Conservation (phyloP, 2,797 vertebrate genomes). For the Rousettus madagascariensis region DNA sequence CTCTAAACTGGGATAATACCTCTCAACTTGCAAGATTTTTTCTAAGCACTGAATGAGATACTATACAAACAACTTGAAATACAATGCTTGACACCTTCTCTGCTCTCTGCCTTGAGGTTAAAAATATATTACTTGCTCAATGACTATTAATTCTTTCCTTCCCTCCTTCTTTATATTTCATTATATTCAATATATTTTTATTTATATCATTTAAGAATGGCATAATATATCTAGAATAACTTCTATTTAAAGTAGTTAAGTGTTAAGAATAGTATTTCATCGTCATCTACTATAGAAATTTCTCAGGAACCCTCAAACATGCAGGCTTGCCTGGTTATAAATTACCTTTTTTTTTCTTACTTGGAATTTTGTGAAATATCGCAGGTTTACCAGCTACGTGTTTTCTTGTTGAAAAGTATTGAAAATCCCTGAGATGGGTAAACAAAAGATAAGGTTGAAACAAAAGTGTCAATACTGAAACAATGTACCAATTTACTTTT, state of each 20-base stretch:
- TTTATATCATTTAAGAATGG: not conserved
- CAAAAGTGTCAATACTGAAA: not conserved
- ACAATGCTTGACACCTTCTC: not conserved
- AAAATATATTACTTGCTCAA: not conserved
- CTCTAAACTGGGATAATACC: not conserved
- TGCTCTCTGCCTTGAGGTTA: not conserved
- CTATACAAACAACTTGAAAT: not conserved
- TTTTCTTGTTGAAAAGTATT: slow-evolving; percentile 1
- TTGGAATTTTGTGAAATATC: not conserved
- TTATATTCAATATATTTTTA: not conserved
- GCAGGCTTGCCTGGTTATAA: not conserved
- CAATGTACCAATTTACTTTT: not conserved
- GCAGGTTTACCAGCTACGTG: not conserved
- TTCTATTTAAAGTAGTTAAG: slow-evolving; percentile 4
- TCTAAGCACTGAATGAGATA: not conserved
- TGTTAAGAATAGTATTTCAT: not conserved
- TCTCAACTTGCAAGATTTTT: not conserved
- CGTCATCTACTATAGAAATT: not conserved
- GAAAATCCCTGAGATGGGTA: not conserved
- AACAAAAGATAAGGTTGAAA: not conserved
- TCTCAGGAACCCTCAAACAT: not conserved
- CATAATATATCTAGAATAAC: not conserved
- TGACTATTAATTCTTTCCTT: not conserved
- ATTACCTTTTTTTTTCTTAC: not conserved
- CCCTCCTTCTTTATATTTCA: not conserved